Evolutionary conservation across 2,888 invertebrate genomes (phyloP).

Genomic region (Adela reaumurella): DNA sequence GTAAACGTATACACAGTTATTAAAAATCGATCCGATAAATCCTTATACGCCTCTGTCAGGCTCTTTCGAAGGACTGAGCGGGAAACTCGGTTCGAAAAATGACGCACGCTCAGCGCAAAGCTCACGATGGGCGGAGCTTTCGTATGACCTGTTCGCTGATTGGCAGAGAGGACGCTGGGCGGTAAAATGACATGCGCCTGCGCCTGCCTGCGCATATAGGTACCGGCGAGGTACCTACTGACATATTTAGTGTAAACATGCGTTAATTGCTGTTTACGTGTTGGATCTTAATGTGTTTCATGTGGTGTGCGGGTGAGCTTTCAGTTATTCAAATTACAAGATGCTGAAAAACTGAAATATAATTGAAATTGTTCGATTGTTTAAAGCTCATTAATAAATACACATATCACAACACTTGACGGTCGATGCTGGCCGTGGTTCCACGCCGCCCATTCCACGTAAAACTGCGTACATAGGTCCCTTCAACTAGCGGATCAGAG

Average conservation of each 20-base stretch:
- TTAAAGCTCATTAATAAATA: too few species aligned
- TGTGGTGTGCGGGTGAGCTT: neutral
- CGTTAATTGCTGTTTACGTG: neutral
- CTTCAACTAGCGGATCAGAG: too few species aligned
- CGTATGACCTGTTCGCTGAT: neutral
- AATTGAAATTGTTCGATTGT: too few species aligned
- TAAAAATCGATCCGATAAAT: neutral
- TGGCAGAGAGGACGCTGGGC: neutral
- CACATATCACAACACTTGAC: too few species aligned
- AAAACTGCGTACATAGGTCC: too few species aligned
- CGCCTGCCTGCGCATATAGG: neutral
- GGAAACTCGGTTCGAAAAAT: neutral
- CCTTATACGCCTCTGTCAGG: neutral
- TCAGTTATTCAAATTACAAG: too few species aligned
- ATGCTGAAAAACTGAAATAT: too few species aligned
- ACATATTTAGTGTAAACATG: neutral
- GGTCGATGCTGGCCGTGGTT: too few species aligned
- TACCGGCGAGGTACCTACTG: neutral
- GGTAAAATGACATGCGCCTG: neutral
- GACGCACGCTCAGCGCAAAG: neutral
- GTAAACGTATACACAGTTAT: neutral
- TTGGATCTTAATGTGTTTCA: neutral
- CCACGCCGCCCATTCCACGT: too few species aligned
- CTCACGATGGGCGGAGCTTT: neutral
- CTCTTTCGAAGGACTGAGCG: neutral